Percentiles rank a stretch among this genome's conserved stretches.
Evolutionary conservation across 53 echinoderm and acorn worm species (phyloP).

Genomic region (Temnopleurus reevesii): DNA sequence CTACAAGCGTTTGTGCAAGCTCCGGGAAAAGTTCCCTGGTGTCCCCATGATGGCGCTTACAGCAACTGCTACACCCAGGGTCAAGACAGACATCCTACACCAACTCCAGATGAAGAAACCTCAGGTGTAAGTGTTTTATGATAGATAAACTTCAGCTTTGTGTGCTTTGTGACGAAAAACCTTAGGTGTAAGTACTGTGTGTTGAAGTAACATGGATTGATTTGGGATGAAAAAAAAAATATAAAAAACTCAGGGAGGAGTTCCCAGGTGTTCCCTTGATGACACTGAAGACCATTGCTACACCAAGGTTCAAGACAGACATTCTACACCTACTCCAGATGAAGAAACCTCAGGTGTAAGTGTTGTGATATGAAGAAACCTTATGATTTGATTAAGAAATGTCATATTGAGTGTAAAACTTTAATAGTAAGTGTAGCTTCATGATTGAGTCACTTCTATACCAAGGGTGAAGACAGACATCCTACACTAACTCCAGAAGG

Average conservation of each 20-base stretch:
- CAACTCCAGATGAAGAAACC: constrained; percentile 92
- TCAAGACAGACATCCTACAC: constrained; percentile 87
- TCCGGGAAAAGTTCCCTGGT: constrained; percentile 89
- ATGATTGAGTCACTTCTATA: constrained; percentile 93
- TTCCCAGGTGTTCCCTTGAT: constrained; percentile 97
- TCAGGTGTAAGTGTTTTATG: constrained; percentile 72
- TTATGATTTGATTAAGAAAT: too few species aligned
- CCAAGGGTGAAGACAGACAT: constrained; percentile 93
- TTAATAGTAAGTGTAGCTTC: too few species aligned
- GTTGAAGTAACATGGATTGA: too few species aligned
- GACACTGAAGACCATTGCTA: constrained; percentile 96
- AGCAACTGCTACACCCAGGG: constrained; percentile 95
- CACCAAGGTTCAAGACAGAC: constrained; percentile 89
- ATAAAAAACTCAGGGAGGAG: too few species aligned
- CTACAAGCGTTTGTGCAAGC: constrained; percentile 89
- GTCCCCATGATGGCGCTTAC: constrained; percentile 98
- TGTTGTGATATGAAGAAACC: too few species aligned
- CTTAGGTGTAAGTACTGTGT: too few species aligned
- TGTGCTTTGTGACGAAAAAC: too few species aligned
- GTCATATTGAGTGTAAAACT: too few species aligned
- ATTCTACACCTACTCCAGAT: constrained; percentile 88
- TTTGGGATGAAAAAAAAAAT: too few species aligned
- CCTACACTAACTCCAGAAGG: constrained; percentile 80
- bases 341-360: constrained; percentile 91
- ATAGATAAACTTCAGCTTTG: too few species aligned